A percentile compares a stretch with the other conserved stretches of the same genome.
Evolutionary conservation across 2,797 vertebrate species (phyloP).

Genomic region (Enteromius thamalakanensis): DNA sequence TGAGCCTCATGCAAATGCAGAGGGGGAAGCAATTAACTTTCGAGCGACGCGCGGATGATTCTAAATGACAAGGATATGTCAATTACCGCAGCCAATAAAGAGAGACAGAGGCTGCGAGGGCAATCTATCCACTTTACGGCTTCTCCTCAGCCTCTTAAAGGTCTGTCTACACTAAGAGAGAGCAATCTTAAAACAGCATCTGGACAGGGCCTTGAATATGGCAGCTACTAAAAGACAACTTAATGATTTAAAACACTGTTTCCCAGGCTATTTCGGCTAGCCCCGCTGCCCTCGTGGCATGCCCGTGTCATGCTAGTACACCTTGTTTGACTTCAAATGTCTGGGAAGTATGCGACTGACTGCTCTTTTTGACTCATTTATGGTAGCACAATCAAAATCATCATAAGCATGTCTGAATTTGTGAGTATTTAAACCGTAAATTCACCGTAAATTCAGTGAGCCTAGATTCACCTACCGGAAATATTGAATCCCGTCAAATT

Average conservation of each 20-base stretch:
- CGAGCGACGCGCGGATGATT: slow-evolving; percentile 88
- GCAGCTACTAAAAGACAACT: slow-evolving; percentile 46
- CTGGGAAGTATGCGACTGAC: neutral
- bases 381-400: neutral
- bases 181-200: slow-evolving; percentile 53
- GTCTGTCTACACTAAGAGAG: slow-evolving; percentile 50
- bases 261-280: slow-evolving; percentile 15
- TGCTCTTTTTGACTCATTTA: neutral
- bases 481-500: neutral
- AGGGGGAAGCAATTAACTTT: slow-evolving; percentile 92
- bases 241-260: slow-evolving; percentile 46
- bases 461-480: neutral
- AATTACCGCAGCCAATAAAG: slow-evolving; percentile 86
- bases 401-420: neutral
- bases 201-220: slow-evolving; percentile 47
- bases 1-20: slow-evolving; percentile 93
- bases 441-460: neutral
- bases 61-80: slow-evolving; percentile 93
- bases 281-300: slow-evolving; percentile 9
- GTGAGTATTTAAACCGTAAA: neutral
- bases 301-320: slow-evolving; percentile 37
- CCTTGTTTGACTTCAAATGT: slow-evolving; percentile 24
- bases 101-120: slow-evolving; percentile 63
- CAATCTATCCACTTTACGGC: slow-evolving; percentile 63
- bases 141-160: slow-evolving; percentile 54